phyloP scores from a whole-genome alignment of 2,888 invertebrate genomes.

The Coelopa pilipes region DNA sequence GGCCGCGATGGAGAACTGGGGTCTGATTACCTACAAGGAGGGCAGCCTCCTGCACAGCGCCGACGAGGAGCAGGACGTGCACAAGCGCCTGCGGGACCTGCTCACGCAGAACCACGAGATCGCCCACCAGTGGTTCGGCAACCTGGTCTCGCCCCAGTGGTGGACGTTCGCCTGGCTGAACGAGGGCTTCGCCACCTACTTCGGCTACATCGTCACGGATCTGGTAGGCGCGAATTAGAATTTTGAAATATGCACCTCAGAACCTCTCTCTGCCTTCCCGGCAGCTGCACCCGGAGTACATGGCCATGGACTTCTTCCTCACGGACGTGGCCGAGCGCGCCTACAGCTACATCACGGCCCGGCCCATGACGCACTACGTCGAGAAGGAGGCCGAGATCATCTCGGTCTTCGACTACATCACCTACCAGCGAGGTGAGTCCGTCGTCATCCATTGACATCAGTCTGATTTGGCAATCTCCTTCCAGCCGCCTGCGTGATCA shows the following conservation, averaged over 20 bases:
- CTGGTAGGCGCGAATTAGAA: slow-evolving; percentile 50
- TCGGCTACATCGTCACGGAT: slow-evolving; percentile 58
- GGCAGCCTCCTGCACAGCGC: slow-evolving; percentile 50
- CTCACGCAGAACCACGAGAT: slow-evolving; percentile 72
- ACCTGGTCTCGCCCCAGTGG: slow-evolving; percentile 77
- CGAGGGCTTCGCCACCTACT: slow-evolving; percentile 75
- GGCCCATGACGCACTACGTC: slow-evolving; percentile 60
- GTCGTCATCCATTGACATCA: neutral
- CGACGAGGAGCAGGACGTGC: slow-evolving; percentile 67
- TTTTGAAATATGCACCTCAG: neutral
- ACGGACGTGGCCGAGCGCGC: slow-evolving; percentile 65
- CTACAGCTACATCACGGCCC: slow-evolving; percentile 54
- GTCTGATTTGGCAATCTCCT: neutral
- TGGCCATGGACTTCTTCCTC: slow-evolving; percentile 72
- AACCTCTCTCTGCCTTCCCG: neutral
- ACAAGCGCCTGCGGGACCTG: slow-evolving; percentile 57
- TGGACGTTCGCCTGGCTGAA: slow-evolving; percentile 81
- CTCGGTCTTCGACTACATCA: slow-evolving; percentile 71
- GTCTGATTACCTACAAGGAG: slow-evolving; percentile 77
- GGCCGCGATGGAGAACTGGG: slow-evolving; percentile 96
- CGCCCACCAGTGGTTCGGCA: slow-evolving; percentile 84
- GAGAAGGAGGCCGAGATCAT: slow-evolving; percentile 59
- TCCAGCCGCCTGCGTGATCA: slow-evolving; percentile 58
- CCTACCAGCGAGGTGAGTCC: slow-evolving; percentile 72
- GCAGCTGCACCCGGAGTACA: slow-evolving; percentile 71